Evolutionary conservation across 2,113 vertebrate genomes (phyloP).

Genomic region (Platichthys flesus): DNA sequence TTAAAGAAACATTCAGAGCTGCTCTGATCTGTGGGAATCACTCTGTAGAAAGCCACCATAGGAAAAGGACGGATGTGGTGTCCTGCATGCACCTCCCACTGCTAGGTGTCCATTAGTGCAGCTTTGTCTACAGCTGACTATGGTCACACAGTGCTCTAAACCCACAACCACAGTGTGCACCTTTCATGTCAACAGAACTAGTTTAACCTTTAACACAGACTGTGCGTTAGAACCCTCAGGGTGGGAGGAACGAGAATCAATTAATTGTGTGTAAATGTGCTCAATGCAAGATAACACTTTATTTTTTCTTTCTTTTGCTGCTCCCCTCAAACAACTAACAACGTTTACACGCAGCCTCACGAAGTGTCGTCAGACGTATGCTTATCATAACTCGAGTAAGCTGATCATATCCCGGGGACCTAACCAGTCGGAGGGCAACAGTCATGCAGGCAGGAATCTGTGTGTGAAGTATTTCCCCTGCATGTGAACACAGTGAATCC

Average conservation of each 20-base stretch:
- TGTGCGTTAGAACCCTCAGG: slow-evolving; percentile 46
- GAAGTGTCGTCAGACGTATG: slow-evolving; percentile 8
- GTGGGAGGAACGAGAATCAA: slow-evolving; percentile 33
- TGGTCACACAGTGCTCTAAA: slow-evolving; percentile 23
- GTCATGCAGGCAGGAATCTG: not conserved
- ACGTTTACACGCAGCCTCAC: slow-evolving; percentile 32
- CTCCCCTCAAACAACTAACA: not conserved
- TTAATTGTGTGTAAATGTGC: not conserved
- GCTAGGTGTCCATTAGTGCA: slow-evolving; percentile 16
- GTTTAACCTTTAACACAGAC: slow-evolving; percentile 39
- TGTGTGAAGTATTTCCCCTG: not conserved
- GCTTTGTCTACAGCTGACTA: slow-evolving; percentile 7
- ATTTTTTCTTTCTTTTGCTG: slow-evolving; percentile 1
- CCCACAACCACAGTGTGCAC: slow-evolving; percentile 4
- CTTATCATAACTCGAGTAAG: slow-evolving; percentile 4
- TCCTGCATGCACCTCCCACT: not conserved
- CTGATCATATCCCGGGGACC: slow-evolving; percentile 20
- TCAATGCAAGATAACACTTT: not conserved
- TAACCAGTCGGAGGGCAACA: not conserved
- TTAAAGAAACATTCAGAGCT: slow-evolving; percentile 11
- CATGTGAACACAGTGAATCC: not conserved
- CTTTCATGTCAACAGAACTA: slow-evolving; percentile 12
- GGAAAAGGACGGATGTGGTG: not conserved
- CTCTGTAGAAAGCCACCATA: slow-evolving; percentile 9
- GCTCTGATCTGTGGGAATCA: slow-evolving; percentile 27